Conservation (phyloP, 2,797 vertebrate species). For the Xenopus petersii region DNA sequence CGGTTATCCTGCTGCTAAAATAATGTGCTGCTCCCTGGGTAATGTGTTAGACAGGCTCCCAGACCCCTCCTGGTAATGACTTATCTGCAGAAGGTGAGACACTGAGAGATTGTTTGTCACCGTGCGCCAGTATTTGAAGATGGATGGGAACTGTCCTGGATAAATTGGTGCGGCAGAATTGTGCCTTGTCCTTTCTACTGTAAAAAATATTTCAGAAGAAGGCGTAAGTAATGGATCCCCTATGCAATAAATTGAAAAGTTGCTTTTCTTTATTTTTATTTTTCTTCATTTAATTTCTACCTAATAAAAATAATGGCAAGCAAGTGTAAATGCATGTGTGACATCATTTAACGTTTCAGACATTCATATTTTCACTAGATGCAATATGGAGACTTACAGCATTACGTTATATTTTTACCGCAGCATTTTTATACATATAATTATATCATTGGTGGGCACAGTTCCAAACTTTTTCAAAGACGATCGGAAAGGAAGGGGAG, state of each 20-base stretch:
- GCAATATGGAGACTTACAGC: too few relatives aligned
- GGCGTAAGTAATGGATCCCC: neutral
- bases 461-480: too few relatives aligned
- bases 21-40: conserved; percentile 4
- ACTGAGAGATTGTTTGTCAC: conserved; percentile 8
- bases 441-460: too few relatives aligned
- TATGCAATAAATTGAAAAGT: neutral
- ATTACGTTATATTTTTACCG: too few relatives aligned
- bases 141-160: conserved; percentile 6
- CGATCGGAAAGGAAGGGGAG: too few relatives aligned
- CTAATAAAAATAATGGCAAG: too few relatives aligned
- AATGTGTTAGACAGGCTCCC: conserved; percentile 14
- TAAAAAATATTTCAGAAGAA: neutral
- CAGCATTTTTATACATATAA: too few relatives aligned
- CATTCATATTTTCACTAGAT: too few relatives aligned
- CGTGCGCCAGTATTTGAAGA: conserved; percentile 21
- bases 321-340: too few relatives aligned
- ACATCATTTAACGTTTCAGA: too few relatives aligned
- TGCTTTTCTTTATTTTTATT: neutral
- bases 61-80: conserved; percentile 33
- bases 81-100: conserved; percentile 26
- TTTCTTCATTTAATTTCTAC: too few relatives aligned
- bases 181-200: neutral
- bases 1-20: neutral
- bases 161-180: neutral